Conservation (phyloP, 30 jellyfish, hydroid and myxozoan species). For the Mastigias papua region DNA sequence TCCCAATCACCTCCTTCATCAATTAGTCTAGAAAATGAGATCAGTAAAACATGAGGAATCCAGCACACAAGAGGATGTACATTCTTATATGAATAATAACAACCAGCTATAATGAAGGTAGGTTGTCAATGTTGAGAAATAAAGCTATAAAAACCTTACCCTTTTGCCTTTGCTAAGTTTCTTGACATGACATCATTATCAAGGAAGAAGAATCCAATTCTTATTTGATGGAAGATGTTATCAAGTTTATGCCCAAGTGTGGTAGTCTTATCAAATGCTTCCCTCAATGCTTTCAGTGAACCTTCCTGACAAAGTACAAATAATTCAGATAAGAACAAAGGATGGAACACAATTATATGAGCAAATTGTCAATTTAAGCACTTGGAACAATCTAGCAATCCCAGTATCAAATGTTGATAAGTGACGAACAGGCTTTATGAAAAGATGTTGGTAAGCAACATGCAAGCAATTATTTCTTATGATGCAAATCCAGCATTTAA, state of each 20-base stretch:
- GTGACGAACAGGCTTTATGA: too few relatives aligned
- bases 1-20: constrained; percentile 99
- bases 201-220: constrained; percentile 92
- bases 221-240: constrained; percentile 85
- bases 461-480: too few relatives aligned
- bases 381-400: too few relatives aligned
- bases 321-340: neutral
- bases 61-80: neutral
- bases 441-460: too few relatives aligned
- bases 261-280: constrained; percentile 94
- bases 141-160: constrained; percentile 55
- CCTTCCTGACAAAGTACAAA: constrained; percentile 70
- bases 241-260: constrained; percentile 94
- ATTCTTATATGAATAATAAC: too few relatives aligned
- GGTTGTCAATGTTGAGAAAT: too few relatives aligned
- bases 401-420: too few relatives aligned
- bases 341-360: neutral
- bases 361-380: neutral
- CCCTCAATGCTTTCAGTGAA: constrained; percentile 77
- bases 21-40: constrained; percentile 73
- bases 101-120: too few relatives aligned
- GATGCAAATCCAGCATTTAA: neutral
- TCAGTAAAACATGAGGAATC: neutral
- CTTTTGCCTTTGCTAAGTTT: constrained; percentile 88
- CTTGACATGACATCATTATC: constrained; percentile 92